Base-by-base conservation (phyloP, 1,140 invertebrate genomes). In the Ceratina japonica region DNA sequence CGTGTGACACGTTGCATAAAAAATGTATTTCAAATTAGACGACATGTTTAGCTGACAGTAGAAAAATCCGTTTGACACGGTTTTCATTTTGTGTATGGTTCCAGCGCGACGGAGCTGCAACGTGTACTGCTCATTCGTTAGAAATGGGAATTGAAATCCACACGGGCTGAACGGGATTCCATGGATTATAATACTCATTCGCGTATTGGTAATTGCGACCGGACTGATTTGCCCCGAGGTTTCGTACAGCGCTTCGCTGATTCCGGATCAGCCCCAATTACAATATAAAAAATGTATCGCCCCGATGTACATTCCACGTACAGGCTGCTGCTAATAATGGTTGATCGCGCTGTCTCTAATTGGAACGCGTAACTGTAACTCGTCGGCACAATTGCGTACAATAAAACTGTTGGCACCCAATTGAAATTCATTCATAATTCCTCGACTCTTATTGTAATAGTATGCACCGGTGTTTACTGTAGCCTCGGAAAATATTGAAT, bases 201-300 rank as follows among this genome's bases (percentile, higher is more conserved):
- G 56, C 61, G 52, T 74, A 51, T 65, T 56, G 75, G 75, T 72
- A 78, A 64, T 63, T 78, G 61, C 51, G 59, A 78, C 56, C 27
- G 27, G 51, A 51, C 44, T 74, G 77, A 79, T 65, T 79, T 79
- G 62, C n/a, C 37, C 8, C 5, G 16, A 37, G 62, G 62, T 12
- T 58, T 73, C 62, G 51, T 59, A 65, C 54, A 12, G 7, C 70
- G 62, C 51, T 74, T 54, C 75, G 59, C 59, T 71, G 68, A 27
- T 54, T 72, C 15, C 69, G 59, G 64, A 78, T 78, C 68, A 58
- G 51, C 49, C 24, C 68, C 75, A 72, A 78, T 78, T 78, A 64
- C 59, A 1, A 12, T 20, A 10, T 64, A 54, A 78, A 76, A 78
- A 78, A 72, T 63, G 49, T 56, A 56, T 63, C 4, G n/a, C 20